Evolutionary conservation across 2,797 vertebrate genomes (phyloP), one percentile per base, ranked within the genome.

Genomic region (Cyprinella venusta): DNA sequence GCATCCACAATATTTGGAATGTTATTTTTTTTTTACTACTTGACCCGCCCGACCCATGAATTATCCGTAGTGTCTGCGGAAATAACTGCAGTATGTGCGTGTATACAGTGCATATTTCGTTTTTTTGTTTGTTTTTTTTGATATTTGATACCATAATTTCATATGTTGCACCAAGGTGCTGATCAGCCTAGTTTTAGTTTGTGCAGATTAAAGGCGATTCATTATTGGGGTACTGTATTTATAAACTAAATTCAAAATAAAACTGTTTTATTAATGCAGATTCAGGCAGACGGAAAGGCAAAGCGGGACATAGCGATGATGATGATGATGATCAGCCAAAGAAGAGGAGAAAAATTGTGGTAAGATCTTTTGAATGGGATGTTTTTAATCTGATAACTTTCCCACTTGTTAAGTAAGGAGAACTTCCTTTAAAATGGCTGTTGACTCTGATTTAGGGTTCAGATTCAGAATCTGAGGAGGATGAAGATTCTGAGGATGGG

Each of bases 201-300:
- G 26, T 33, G 16, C 4, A 4, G 12, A 33, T 72, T 12, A 50
- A 50, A 21, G 48, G 12, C 0, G 10, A 56, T 9, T n/a, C 56
- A 21, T 56, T 38, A 38, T 52, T 50, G 7, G 50, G 24, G 5
- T 8, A 15, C 8, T 45, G 6, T 21, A 30, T 19, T 26, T 50
- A 12, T 42, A 12, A 59, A 40, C 6, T 18, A 7, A 36, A 4
- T 40, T 40, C 19, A 5, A 13, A 26, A 19, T 3, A 18, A 65
- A 38, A n/a, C 33, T 50, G 18, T 26, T 76, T 40, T 67, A 6
- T 81, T 36, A 40, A n/a, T 56, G 64, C 83, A 87, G 89, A 87
- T 71, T 74, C 79, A 18, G 88, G 90, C 79, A 89, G 87, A 83
- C 96, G 96, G 90, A 96, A 96, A 85, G 97, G 96, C 82, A 84